phyloP scores from a whole-genome alignment of 2,113 vertebrate species.

The Corythaeola cristata region DNA sequence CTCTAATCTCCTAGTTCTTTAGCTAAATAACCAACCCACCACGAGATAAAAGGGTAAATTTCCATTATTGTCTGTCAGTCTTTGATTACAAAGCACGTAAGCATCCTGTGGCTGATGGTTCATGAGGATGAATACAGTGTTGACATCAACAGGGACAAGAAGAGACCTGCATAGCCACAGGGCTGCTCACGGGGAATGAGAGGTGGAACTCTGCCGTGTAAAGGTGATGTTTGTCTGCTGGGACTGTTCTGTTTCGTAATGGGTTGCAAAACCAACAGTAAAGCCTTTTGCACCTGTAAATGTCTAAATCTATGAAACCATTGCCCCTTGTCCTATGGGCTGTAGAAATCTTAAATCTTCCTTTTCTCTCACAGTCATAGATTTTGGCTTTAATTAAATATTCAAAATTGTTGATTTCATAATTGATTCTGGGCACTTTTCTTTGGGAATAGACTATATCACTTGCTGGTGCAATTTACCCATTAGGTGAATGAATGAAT shows the following conservation, averaged over 20 bases:
- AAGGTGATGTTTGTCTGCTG: not conserved
- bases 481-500: not conserved
- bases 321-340: not conserved
- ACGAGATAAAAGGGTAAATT: not conserved
- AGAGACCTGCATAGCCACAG: not conserved
- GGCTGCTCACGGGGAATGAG: not conserved
- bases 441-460: not conserved
- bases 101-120: not conserved
- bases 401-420: not conserved
- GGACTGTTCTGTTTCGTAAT: not conserved
- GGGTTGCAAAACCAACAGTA: not conserved
- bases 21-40: not conserved
- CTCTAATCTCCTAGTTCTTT: not conserved
- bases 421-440: not conserved
- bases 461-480: not conserved
- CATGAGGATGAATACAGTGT: not conserved
- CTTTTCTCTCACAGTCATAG: not conserved
- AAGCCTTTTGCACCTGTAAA: not conserved
- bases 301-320: not conserved
- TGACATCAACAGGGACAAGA: not conserved
- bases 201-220: not conserved
- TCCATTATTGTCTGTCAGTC: not conserved
- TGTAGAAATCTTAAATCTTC: not conserved
- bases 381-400: not conserved
- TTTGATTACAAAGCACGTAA: not conserved